Percentiles rank a stretch among this genome's conserved stretches.
phyloP scores from a whole-genome alignment of 2,113 vertebrate genomes.

The Microcebus jonahi region DNA sequence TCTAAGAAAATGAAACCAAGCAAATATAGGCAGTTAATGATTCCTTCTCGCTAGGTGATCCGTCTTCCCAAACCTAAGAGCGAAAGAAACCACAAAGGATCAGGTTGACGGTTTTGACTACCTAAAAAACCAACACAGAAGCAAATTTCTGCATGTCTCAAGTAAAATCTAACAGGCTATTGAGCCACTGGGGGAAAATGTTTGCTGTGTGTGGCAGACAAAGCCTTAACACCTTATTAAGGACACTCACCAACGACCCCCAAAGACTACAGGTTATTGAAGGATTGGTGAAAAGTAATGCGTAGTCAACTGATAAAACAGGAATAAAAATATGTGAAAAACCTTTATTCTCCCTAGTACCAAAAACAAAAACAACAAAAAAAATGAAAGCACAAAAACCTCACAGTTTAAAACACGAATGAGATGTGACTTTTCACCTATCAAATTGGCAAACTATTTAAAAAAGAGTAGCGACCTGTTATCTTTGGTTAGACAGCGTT shows the following conservation, averaged over 20 bases:
- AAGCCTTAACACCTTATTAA: not conserved
- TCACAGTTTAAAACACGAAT: not conserved
- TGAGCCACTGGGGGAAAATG: not conserved
- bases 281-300: not conserved
- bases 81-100: not conserved
- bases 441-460: not conserved
- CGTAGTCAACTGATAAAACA: not conserved
- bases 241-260: not conserved
- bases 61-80: not conserved
- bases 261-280: not conserved
- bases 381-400: not conserved
- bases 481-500: not conserved
- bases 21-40: fast-evolving
- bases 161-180: not conserved
- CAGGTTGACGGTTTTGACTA: not conserved
- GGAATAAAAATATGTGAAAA: not conserved
- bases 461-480: not conserved
- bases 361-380: not conserved
- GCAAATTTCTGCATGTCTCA: too few relatives aligned
- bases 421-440: not conserved
- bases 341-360: not conserved
- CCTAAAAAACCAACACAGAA: not conserved
- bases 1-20: not conserved
- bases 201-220: not conserved
- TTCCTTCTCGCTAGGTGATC: not conserved